Evolutionary conservation across 2,888 invertebrate species (phyloP).

Genomic region (Tetrapedia diversipes): DNA sequence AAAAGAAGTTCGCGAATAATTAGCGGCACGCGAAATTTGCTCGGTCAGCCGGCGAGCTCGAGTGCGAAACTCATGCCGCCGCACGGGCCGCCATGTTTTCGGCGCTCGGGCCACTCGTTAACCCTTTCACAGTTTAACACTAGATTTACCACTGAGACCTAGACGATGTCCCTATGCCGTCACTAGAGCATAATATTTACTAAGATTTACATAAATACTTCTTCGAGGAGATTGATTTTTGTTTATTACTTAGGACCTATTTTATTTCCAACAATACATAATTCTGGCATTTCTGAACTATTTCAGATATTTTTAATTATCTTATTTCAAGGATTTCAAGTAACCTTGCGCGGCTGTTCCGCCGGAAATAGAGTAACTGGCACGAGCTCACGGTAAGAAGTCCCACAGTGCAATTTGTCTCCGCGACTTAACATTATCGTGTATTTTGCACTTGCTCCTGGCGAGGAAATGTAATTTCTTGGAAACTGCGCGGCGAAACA

Average conservation of each 20-base stretch:
- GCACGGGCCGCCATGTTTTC: neutral
- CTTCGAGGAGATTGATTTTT: too few species aligned
- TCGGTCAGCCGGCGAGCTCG: conserved; percentile 35
- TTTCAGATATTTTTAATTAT: too few species aligned
- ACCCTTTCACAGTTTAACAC: too few species aligned
- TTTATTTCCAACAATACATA: too few species aligned
- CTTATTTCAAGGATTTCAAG: too few species aligned
- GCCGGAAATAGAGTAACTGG: conserved; percentile 19
- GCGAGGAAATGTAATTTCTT: conserved; percentile 40
- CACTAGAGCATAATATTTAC: too few species aligned
- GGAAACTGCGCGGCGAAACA: neutral
- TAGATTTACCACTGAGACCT: too few species aligned
- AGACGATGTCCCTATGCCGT: too few species aligned
- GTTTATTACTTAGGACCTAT: too few species aligned
- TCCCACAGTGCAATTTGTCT: conserved; percentile 37
- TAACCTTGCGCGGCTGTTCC: neutral
- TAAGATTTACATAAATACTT: too few species aligned
- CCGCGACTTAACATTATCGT: conserved; percentile 38
- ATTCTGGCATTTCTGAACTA: too few species aligned
- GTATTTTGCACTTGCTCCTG: conserved; percentile 29
- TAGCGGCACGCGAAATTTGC: conserved; percentile 28
- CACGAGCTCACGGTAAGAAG: conserved; percentile 13
- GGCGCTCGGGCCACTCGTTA: neutral
- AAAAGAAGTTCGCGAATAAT: conserved; percentile 46
- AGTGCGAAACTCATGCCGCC: conserved; percentile 8